These are phyloP conservation scores for Heliconius eleuchia DNA, from an alignment of 1,140 invertebrate genomes.

Conservation along the genomic window DNA sequence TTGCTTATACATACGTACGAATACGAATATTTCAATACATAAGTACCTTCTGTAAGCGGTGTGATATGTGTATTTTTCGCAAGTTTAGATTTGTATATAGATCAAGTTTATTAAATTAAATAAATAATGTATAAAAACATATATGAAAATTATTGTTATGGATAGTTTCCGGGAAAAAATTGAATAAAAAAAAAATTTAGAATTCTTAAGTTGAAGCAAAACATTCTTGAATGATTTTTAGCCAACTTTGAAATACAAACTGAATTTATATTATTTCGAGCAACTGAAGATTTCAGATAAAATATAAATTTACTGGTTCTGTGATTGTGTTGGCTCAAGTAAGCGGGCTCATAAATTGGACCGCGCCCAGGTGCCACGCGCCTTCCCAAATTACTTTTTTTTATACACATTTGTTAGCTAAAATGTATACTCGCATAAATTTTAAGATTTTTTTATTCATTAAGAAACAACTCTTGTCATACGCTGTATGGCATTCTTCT, in stretches of 20 bases:
- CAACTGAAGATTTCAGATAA: constrained; percentile 7
- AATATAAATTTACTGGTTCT: constrained; percentile 1
- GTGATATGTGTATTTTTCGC: background rate
- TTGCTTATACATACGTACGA: constrained; percentile 3
- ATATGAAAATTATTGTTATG: too few species aligned
- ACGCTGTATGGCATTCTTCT: background rate
- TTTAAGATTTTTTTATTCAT: background rate
- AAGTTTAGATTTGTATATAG: background rate
- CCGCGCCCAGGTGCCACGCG: constrained; percentile 50
- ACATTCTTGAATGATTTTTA: too few species aligned
- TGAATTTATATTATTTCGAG: background rate
- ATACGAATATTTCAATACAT: background rate
- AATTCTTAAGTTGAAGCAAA: too few species aligned
- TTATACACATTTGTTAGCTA: constrained; percentile 19
- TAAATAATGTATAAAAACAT: too few species aligned
- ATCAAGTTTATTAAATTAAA: too few species aligned
- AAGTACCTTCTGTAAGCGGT: background rate
- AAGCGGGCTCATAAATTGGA: constrained; percentile 53
- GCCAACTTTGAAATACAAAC: background rate
- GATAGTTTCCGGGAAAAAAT: too few species aligned
- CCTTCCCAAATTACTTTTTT: constrained; percentile 38
- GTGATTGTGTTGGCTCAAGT: constrained; percentile 37
- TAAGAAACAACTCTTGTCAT: background rate
- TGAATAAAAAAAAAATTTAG: too few species aligned
- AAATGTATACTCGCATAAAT: background rate